phyloP scores from a whole-genome alignment of 2,113 vertebrate species.

The Megaceryle maxima region DNA sequence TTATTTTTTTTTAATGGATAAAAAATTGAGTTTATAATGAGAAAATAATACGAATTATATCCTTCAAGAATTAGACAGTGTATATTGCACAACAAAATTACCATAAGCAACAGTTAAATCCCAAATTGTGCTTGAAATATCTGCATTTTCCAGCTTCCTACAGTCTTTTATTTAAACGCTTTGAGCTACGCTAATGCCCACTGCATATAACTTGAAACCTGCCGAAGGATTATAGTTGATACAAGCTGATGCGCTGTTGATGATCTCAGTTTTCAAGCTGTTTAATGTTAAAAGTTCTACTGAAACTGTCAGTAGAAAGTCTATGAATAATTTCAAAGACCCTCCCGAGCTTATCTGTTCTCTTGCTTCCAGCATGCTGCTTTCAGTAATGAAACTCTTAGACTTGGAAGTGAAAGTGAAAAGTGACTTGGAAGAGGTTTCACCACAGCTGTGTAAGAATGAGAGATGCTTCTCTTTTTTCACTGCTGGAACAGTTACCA shows the following conservation, averaged over 20 bases:
- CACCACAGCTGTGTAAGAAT: neutral
- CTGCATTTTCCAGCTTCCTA: neutral
- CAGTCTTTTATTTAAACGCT: neutral
- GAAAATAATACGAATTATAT: neutral
- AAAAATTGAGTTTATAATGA: slow-evolving; percentile 6
- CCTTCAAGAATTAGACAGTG: neutral
- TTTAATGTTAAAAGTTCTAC: slow-evolving; percentile 42
- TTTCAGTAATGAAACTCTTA: neutral
- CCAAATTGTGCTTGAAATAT: neutral
- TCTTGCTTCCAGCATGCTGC: neutral
- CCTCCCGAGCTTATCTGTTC: slow-evolving; percentile 11
- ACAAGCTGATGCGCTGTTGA: slow-evolving; percentile 19
- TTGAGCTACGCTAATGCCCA: neutral
- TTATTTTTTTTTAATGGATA: neutral
- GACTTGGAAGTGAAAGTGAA: neutral
- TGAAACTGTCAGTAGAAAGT: neutral
- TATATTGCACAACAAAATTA: neutral
- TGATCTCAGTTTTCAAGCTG: slow-evolving; percentile 39
- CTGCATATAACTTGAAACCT: neutral
- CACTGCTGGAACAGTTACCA: neutral
- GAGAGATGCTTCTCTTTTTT: neutral
- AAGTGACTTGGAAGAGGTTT: slow-evolving; percentile 5
- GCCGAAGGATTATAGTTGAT: neutral
- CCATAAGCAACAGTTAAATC: neutral
- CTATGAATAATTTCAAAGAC: slow-evolving; percentile 41